phyloP scores from a whole-genome alignment of 1,140 invertebrate genomes.

The Carposina sasakii region DNA sequence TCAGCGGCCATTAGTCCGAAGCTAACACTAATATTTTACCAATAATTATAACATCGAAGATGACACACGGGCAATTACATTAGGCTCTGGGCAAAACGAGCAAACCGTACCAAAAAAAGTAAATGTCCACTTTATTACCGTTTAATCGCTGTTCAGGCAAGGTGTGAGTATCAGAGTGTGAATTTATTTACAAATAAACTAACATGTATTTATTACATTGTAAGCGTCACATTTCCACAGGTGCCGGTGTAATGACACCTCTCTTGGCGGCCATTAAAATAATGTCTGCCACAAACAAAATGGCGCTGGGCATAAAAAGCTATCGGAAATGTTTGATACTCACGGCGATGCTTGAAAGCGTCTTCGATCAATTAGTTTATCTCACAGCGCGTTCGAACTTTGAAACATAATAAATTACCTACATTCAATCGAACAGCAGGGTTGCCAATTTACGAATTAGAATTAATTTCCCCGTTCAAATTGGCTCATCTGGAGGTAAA shows the following conservation, averaged over 20 bases:
- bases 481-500: neutral
- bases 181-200: too few relatives aligned
- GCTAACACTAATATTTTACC: conserved; percentile 26
- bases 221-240: conserved; percentile 16
- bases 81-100: neutral
- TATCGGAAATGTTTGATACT: conserved; percentile 29
- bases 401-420: conserved; percentile 34
- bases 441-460: conserved; percentile 21
- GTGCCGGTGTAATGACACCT: conserved; percentile 22
- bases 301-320: conserved; percentile 31
- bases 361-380: conserved; percentile 45
- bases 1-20: conserved; percentile 11
- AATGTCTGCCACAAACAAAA: conserved; percentile 45
- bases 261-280: conserved; percentile 39
- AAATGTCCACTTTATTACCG: neutral
- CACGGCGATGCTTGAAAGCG: conserved; percentile 29
- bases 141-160: too few relatives aligned
- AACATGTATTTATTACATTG: too few relatives aligned
- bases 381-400: conserved; percentile 28
- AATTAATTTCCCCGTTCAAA: conserved; percentile 4
- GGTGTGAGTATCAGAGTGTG: too few relatives aligned
- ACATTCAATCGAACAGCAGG: conserved; percentile 21
- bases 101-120: neutral
- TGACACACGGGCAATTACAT: conserved; percentile 5
- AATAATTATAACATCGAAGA: conserved; percentile 20